phyloP scores from a whole-genome alignment of 2,113 vertebrate species.

The Melanotaenia duboulayi region DNA sequence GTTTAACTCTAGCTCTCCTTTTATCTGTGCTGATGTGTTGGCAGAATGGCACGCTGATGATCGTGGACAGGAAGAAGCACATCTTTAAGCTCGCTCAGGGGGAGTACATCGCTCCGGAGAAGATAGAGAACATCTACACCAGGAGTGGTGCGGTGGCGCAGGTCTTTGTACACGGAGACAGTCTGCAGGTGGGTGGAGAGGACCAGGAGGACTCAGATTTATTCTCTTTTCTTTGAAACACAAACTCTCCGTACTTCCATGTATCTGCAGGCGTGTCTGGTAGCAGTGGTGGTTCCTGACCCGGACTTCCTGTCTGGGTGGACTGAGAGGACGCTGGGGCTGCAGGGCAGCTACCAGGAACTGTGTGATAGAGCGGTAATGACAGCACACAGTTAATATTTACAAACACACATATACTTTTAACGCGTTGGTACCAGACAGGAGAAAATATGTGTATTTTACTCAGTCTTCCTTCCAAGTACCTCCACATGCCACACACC shows the following conservation, averaged over 20 bases:
- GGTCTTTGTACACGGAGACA: slow-evolving; percentile 94
- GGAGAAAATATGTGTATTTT: too few relatives aligned
- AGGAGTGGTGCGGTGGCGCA: slow-evolving; percentile 91
- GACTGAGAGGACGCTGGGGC: slow-evolving; percentile 83
- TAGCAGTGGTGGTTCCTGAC: slow-evolving; percentile 93
- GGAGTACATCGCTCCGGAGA: slow-evolving; percentile 97
- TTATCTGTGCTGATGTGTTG: neutral
- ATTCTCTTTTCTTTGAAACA: neutral
- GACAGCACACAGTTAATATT: too few relatives aligned
- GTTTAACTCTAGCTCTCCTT: too few relatives aligned
- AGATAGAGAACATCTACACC: slow-evolving; percentile 93
- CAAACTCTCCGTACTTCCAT: too few relatives aligned
- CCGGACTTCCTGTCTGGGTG: slow-evolving; percentile 85
- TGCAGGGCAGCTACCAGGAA: slow-evolving; percentile 62
- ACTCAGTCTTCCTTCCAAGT: too few relatives aligned
- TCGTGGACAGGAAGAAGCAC: slow-evolving; percentile 98
- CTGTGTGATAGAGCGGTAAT: slow-evolving; percentile 65
- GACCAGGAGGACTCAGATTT: neutral
- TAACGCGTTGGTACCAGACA: too few relatives aligned
- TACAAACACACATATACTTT: too few relatives aligned
- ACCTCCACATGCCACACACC: too few relatives aligned
- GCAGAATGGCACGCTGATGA: slow-evolving; percentile 96
- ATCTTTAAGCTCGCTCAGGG: slow-evolving; percentile 98
- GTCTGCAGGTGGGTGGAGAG: slow-evolving; percentile 87
- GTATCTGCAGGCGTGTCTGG: slow-evolving; percentile 86